Evolutionary conservation across 2,888 invertebrate species (phyloP), one percentile per base, ranked within the genome.

Genomic region (Leucophenga montana): DNA sequence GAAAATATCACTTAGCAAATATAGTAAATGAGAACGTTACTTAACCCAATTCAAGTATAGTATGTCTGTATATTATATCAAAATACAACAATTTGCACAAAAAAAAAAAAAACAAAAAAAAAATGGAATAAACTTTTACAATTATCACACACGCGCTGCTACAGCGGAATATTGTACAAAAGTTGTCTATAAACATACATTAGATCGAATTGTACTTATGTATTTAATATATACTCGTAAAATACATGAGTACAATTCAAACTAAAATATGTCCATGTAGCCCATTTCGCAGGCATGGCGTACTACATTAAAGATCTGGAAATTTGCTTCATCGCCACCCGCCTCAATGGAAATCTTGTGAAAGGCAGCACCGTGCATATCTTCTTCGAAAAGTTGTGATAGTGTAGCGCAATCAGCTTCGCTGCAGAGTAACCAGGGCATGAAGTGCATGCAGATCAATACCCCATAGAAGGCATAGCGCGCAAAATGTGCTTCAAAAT

Each of bases 391-490:
- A 39, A 83, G 76, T 11, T 82, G 68, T 3, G 88, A 82, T 0
- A 88, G 66, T 13, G 74, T 71, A 0, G 74, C 74, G 33, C 87
- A 85, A 18, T 88, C 88, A 0, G 77, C 69, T 3, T 85, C 82
- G 39, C 66, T 77, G 71, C 85, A 85, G 16, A 84, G 69, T 57
- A 86, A 76, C 87, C 87, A 88, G 3, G 88, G 88, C 72, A 87
- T 67, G 39, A 88, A 89, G 69, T 88, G 86, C 73, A 87, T 82
- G 66, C 85, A 85, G 46, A 88, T 75, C 78, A 87, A 75, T 2
- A 78, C 84, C 1, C 88, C 89, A 73, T 88, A 88, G 66, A 88
- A 84, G 11, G 86, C 88, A 68, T 85, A 87, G 48, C 86, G 86
- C 4, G 80, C 76, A 65, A 87, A 88, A 71, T 89, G 88, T 3